These are phyloP conservation scores for Riparia riparia DNA, from an alignment of 2,113 vertebrate genomes.

Conservation along the genomic window DNA sequence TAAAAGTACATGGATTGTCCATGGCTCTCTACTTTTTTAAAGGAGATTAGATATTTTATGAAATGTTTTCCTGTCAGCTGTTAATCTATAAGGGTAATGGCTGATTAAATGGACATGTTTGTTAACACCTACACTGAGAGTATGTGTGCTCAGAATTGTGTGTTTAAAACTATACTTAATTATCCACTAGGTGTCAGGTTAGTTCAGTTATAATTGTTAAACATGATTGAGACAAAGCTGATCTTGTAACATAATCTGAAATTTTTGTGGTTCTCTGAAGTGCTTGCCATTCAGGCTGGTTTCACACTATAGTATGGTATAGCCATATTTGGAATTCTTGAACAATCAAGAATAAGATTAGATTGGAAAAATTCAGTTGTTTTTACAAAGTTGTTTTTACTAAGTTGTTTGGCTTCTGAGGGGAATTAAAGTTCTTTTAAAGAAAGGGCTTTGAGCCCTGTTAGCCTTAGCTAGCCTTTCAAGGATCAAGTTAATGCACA, in stretches of 20 bases:
- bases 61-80: background rate
- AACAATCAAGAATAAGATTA: background rate
- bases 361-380: background rate
- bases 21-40: background rate
- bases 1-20: background rate
- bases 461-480: background rate
- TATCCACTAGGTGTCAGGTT: slow-evolving; percentile 42
- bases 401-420: background rate
- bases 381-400: background rate
- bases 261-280: background rate
- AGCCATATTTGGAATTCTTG: background rate
- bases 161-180: background rate
- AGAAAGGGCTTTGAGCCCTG: background rate
- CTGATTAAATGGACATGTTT: background rate
- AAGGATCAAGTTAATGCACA: background rate
- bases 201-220: background rate
- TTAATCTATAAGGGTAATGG: background rate
- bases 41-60: background rate
- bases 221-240: background rate
- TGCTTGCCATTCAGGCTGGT: background rate
- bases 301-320: background rate
- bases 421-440: background rate
- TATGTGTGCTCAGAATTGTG: background rate
- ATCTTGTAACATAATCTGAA: background rate
- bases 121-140: background rate